phyloP scores from a whole-genome alignment of 2,888 invertebrate species.

The Agrenia bidenticulata region DNA sequence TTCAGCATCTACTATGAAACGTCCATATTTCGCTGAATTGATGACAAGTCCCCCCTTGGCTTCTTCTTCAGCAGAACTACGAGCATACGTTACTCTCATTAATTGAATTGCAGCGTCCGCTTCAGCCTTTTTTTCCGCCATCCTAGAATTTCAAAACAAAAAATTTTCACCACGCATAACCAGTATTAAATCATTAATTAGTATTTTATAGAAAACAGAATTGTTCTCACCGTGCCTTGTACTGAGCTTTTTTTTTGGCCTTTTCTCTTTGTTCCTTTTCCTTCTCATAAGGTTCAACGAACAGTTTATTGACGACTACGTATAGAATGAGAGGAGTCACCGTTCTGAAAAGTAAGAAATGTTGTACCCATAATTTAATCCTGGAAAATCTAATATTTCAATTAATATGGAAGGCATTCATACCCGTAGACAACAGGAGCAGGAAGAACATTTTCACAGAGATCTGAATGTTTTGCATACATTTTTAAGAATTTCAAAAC shows the following conservation, averaged over 20 bases:
- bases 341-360: conserved; percentile 60
- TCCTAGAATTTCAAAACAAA: conserved; percentile 57
- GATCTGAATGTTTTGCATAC: too few relatives aligned
- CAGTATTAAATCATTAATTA: too few relatives aligned
- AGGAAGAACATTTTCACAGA: conserved; percentile 86
- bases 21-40: conserved; percentile 77
- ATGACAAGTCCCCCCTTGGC: conserved; percentile 81
- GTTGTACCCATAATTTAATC: not conserved
- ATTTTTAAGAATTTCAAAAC: too few relatives aligned
- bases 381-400: not conserved
- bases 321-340: conserved; percentile 80
- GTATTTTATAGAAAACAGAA: not conserved
- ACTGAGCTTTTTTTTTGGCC: conserved; percentile 78
- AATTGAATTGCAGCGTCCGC: conserved; percentile 83
- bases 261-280: conserved; percentile 76
- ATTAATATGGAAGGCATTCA: not conserved
- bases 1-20: conserved; percentile 58
- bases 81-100: conserved; percentile 86
- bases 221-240: conserved; percentile 66
- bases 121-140: conserved; percentile 77
- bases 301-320: conserved; percentile 76
- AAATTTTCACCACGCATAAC: too few relatives aligned
- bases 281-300: conserved; percentile 79
- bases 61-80: conserved; percentile 79
- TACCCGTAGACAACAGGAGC: conserved; percentile 82